These are phyloP conservation scores for Tokudaia tokunoshimensis DNA, from an alignment of 2,797 vertebrate genomes.

Conservation along the genomic window DNA sequence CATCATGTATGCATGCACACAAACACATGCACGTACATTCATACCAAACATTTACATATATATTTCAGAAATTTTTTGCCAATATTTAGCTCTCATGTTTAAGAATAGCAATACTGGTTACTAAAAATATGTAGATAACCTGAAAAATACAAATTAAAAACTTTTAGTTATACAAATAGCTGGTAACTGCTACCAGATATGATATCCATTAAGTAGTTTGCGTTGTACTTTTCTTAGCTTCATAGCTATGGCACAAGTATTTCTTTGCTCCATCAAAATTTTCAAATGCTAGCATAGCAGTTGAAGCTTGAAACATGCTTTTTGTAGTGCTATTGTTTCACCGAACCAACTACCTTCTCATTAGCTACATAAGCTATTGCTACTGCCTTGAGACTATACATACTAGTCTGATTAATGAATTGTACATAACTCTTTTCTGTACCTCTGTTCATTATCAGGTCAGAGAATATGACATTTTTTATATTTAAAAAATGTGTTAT, in stretches of 20 bases:
- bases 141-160: slow-evolving; percentile 38
- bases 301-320: not conserved
- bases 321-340: not conserved
- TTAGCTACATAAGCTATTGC: not conserved
- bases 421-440: slow-evolving; percentile 11
- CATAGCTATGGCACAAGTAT: not conserved
- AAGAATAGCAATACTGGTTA: not conserved
- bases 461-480: not conserved
- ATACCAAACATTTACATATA: not conserved
- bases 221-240: slow-evolving; percentile 15
- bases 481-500: not conserved
- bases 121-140: slow-evolving; percentile 3
- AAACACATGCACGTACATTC: not conserved
- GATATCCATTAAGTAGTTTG: not conserved
- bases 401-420: not conserved
- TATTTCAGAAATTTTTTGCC: not conserved
- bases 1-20: not conserved
- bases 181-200: not conserved
- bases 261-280: not conserved
- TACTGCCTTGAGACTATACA: not conserved
- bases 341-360: not conserved
- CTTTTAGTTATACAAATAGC: not conserved
- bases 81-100: not conserved
- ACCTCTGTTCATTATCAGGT: not conserved
- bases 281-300: not conserved